These are phyloP conservation scores for Drosophila grimshawi DNA, from an alignment of 1,140 invertebrate genomes.

Conservation along the genomic window DNA sequence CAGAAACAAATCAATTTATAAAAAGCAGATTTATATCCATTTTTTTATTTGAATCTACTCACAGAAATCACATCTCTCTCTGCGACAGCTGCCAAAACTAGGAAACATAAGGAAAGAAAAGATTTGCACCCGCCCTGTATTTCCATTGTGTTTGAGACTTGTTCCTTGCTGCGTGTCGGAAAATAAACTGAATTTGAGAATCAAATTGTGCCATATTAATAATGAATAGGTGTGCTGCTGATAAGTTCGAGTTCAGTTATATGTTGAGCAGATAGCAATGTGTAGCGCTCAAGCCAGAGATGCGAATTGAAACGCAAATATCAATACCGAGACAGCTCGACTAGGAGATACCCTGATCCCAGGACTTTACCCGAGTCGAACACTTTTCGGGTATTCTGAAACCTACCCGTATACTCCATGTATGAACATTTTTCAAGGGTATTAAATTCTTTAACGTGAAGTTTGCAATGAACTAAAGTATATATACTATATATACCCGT, in stretches of 20 bases:
- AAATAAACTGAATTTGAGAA: neutral
- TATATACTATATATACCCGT: no score
- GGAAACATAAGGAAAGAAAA: neutral
- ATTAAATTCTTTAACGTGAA: no score
- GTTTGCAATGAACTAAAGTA: no score
- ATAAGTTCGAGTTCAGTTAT: neutral
- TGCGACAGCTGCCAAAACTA: neutral
- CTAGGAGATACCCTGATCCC: no score
- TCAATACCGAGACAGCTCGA: no score
- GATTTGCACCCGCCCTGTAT: neutral
- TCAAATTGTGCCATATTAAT: neutral
- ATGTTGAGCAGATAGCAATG: no score
- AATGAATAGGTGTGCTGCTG: neutral
- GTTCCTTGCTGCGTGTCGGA: neutral
- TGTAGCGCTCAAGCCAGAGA: no score
- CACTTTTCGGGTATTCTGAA: no score
- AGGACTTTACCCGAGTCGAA: no score
- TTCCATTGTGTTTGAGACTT: neutral
- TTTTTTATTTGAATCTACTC: neutral
- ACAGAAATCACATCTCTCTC: neutral
- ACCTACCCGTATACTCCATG: no score
- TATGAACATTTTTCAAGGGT: no score
- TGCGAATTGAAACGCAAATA: no score
- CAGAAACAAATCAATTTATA: neutral
- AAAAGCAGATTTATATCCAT: neutral